Base-by-base conservation (phyloP, 2,797 vertebrate species). In the Pangasius krempfi region DNA sequence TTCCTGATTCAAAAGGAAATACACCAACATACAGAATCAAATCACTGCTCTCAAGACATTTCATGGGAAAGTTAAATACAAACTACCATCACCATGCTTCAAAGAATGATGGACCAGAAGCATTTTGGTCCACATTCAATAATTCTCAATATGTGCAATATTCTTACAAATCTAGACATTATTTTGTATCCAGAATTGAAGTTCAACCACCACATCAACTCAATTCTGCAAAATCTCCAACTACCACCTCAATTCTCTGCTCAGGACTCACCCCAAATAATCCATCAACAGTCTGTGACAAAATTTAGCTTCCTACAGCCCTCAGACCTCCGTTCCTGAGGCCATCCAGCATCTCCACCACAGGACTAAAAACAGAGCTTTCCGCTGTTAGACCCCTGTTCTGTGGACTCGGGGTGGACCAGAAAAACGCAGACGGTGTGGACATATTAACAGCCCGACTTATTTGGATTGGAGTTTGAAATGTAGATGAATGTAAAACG, bases 371-470 rank as follows among this genome's bases (percentile, higher is more conserved):
- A 16, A 78, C 75, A 78, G 13, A 78, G 27, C 75, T 78, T 78
- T 20, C 75, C 3, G 13, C 75, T 54, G 5, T 52, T 52, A 78
- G 75, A 78, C 75, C 75, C 68, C 37, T 9, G 0, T 73, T 20
- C 72, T 47, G 66, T 68, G 66, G 30, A 68, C 66, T 73, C 18
- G 37, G 70, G 68, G 72, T 78, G 75, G 75, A 78, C 47, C 75
- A 78, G 50, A 54, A 54, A 76, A 52, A 30, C n/a, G 5, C 47
- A 54, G 75, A 52, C 6, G 1, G 14, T 52, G 50, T 78, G 75
- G 75, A 78, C 14, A 30, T 54, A n/a, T 54, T 78, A 78, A 54
- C 27, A 54, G 75, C 50, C 30, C 3, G 2, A 30, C 14, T 78
- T 78, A 30, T 78, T 78, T 78, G 75, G 47, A 52, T 78, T 78